Base-by-base conservation (phyloP, 2,113 vertebrate species). In the Aptenodytes forsteri region DNA sequence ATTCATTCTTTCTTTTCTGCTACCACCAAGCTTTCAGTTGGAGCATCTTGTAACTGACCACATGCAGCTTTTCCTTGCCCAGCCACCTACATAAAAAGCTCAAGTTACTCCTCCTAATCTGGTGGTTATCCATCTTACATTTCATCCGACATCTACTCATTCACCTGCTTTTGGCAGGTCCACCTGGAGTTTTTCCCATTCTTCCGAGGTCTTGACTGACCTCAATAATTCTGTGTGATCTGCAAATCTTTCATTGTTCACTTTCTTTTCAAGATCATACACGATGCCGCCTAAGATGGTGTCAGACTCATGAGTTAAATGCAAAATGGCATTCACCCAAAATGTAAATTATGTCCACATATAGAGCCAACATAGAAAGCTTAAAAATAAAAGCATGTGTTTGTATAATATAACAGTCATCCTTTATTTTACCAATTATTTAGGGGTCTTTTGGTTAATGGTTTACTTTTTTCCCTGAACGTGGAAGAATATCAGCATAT, bases 201-300 rank as follows among this genome's bases (percentile, higher is more conserved):
- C 47, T 89, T 22, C 83, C 0, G 0, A 54, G 58, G 65, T 77
- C n/a, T 80, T 77, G 93, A 5, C 52, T 80, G 93, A 80, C 94
- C 95, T 90, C 89, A 78, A 7, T 5, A 30, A 22, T 30, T 91
- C 46, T 2, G 20, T 83, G 83, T 95, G 92, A 96, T 90, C 92
- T 49, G 52, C 34, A 95, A 59, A 46, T 67, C 69, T 93, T 65
- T 54, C 94, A 92, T 96, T 94, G 95, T 89, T 97, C 96, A 67
- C 61, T 91, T 84, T 56, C 77, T 76, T 94, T 71, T 96, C 91
- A 82, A 95, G 97, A 95, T 97, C 95, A 96, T 47, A 95, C 59
- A 4, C 9, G 1, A 10, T 40, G 70, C 94, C 91, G 93, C 92
- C 77, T 1, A 3, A 58, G 56, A 50, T 0, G 5, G 54, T 67